A percentile compares a stretch with the other conserved stretches of the same genome.
Conservation (phyloP, 2,888 invertebrate species). For the Brachylomia viminalis region DNA sequence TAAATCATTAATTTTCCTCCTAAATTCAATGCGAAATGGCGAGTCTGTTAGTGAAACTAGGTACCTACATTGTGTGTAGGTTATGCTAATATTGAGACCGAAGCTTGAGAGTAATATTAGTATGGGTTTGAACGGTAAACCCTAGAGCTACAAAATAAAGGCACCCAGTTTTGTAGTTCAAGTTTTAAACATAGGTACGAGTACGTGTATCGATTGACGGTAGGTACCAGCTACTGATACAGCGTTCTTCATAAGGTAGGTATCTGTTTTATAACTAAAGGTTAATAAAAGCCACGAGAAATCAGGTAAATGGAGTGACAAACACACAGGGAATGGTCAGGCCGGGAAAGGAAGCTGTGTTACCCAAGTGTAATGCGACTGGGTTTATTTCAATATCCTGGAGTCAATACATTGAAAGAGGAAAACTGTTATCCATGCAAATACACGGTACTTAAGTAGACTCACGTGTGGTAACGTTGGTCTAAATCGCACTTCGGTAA, state of each 20-base stretch:
- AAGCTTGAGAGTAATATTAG: too few relatives aligned
- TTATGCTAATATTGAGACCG: too few relatives aligned
- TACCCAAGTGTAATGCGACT: slow-evolving; percentile 13
- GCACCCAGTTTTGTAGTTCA: background rate
- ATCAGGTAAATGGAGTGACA: slow-evolving; percentile 1
- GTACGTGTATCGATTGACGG: too few relatives aligned
- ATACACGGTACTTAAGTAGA: slow-evolving; percentile 5
- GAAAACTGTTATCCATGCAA: slow-evolving; percentile 25
- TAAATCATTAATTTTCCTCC: too few relatives aligned
- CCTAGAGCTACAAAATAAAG: background rate
- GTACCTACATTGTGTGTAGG: too few relatives aligned
- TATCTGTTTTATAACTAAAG: background rate
- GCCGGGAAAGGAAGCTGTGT: too few relatives aligned
- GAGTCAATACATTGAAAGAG: slow-evolving; percentile 22
- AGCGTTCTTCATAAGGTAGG: background rate
- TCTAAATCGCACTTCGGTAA: slow-evolving; percentile 29
- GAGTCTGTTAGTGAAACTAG: too few relatives aligned
- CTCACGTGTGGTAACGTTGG: slow-evolving; percentile 1
- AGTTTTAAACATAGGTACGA: background rate
- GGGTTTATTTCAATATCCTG: slow-evolving; percentile 41
- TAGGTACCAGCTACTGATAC: background rate
- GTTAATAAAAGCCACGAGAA: background rate
- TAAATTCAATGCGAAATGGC: too few relatives aligned
- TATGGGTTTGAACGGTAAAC: background rate
- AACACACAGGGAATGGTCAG: background rate